Conservation (phyloP, 2,888 invertebrate species). For the Ceramica pisi region DNA sequence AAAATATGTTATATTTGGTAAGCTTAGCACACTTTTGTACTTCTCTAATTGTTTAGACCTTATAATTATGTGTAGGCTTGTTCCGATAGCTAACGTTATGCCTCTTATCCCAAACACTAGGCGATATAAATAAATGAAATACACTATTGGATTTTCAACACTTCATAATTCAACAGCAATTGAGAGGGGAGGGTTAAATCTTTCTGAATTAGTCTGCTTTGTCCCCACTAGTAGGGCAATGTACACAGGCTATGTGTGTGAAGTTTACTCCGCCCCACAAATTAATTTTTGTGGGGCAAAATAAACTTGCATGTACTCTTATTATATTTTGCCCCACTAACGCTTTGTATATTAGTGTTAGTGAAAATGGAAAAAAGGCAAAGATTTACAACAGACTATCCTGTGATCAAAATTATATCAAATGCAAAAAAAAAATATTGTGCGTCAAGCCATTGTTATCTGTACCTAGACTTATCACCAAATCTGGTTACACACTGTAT, state of each 20-base stretch:
- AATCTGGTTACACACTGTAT: background rate
- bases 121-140: background rate
- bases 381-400: no score
- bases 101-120: background rate
- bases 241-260: no score
- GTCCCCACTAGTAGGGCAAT: no score
- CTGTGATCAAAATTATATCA: no score
- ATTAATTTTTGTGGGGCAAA: no score
- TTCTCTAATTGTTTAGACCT: constrained; percentile 12
- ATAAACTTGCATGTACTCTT: no score
- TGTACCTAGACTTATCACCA: background rate
- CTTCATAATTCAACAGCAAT: no score
- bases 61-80: background rate
- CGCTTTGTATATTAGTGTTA: background rate
- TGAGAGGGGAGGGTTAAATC: background rate
- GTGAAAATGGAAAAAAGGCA: no score
- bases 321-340: no score
- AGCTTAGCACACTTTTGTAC: constrained; percentile 44
- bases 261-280: no score
- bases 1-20: constrained; percentile 35
- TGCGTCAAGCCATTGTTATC: background rate
- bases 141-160: background rate
- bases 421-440: background rate
- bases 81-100: background rate
- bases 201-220: background rate